These are phyloP conservation scores for Gastrophryne carolinensis DNA, from an alignment of 2,797 vertebrate genomes.

Conservation along the genomic window DNA sequence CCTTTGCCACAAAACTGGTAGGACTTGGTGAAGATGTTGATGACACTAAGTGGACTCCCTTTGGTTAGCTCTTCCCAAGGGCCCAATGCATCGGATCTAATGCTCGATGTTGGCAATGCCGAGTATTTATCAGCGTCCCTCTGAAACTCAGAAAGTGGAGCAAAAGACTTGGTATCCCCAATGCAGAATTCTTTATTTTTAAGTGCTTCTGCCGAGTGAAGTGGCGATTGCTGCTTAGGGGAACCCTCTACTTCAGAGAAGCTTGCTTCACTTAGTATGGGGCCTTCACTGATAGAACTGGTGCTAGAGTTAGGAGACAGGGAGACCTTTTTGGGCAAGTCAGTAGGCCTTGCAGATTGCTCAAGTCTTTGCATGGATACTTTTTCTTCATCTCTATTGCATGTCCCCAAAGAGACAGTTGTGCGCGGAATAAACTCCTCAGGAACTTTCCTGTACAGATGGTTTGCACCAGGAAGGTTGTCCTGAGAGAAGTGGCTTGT, in stretches of 20 bases:
- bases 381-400: slow-evolving; percentile 56
- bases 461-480: slow-evolving; percentile 79
- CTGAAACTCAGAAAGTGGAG: slow-evolving; percentile 82
- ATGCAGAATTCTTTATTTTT: slow-evolving; percentile 71
- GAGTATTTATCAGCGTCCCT: slow-evolving; percentile 81
- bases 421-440: slow-evolving; percentile 64
- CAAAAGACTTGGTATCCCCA: slow-evolving; percentile 66
- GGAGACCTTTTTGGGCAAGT: slow-evolving; percentile 56
- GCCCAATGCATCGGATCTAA: slow-evolving; percentile 62
- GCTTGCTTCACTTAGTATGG: slow-evolving; percentile 84
- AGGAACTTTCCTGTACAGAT: slow-evolving; percentile 73
- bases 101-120: slow-evolving; percentile 64
- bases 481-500: slow-evolving; percentile 75
- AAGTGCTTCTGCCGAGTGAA: slow-evolving; percentile 63
- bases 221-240: slow-evolving; percentile 46
- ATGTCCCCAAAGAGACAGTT: slow-evolving; percentile 53
- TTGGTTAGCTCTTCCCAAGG: slow-evolving; percentile 90
- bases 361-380: neutral
- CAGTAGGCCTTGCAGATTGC: slow-evolving; percentile 42
- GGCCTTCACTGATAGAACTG: slow-evolving; percentile 89
- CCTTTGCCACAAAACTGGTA: slow-evolving; percentile 79
- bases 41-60: slow-evolving; percentile 92
- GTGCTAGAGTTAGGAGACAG: slow-evolving; percentile 72
- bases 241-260: slow-evolving; percentile 75
- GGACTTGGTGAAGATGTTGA: slow-evolving; percentile 92